Percentiles rank a stretch among this genome's conserved stretches.
Conservation (phyloP, 2,888 invertebrate genomes). For the Acheta domesticus region DNA sequence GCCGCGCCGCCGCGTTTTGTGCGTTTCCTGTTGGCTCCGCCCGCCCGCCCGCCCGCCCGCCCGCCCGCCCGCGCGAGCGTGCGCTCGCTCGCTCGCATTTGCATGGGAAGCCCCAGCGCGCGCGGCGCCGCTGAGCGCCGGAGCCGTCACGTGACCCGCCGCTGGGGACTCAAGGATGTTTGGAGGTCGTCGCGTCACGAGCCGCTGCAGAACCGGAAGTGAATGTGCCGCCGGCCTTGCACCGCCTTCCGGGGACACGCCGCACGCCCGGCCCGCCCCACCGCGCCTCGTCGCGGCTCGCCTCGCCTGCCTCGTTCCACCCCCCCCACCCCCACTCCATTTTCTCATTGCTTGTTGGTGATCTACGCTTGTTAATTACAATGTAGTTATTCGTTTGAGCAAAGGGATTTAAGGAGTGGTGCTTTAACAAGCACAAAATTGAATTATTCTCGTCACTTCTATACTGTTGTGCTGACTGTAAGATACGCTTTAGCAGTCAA, state of each 20-base stretch:
- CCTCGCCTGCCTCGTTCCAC: not conserved
- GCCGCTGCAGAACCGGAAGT: slow-evolving; percentile 33
- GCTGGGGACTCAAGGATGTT: slow-evolving; percentile 33
- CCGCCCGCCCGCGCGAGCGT: no score
- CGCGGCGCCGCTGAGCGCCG: slow-evolving; percentile 2
- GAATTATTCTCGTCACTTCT: no score
- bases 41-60: no score
- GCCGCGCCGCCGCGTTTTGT: no score
- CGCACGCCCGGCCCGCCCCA: slow-evolving; percentile 19
- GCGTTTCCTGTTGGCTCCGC: slow-evolving; percentile 3
- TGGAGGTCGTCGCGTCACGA: slow-evolving; percentile 34
- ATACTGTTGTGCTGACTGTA: no score
- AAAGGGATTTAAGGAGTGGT: no score
- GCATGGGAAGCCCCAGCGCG: not conserved
- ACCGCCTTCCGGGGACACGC: slow-evolving; percentile 25
- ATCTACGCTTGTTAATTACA: no score
- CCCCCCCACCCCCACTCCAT: not conserved
- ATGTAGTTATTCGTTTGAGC: no score
- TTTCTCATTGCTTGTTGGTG: no score
- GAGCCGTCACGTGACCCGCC: slow-evolving; percentile 25
- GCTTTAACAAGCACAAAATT: no score
- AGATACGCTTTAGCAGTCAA: no score
- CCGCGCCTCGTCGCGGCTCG: not conserved
- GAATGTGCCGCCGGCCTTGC: slow-evolving; percentile 26
- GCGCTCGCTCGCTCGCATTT: not conserved